A percentile compares a stretch with the other conserved stretches of the same genome.
These are phyloP conservation scores for Eolophus roseicapilla DNA, from an alignment of 2,113 vertebrate species.

Conservation along the genomic window DNA sequence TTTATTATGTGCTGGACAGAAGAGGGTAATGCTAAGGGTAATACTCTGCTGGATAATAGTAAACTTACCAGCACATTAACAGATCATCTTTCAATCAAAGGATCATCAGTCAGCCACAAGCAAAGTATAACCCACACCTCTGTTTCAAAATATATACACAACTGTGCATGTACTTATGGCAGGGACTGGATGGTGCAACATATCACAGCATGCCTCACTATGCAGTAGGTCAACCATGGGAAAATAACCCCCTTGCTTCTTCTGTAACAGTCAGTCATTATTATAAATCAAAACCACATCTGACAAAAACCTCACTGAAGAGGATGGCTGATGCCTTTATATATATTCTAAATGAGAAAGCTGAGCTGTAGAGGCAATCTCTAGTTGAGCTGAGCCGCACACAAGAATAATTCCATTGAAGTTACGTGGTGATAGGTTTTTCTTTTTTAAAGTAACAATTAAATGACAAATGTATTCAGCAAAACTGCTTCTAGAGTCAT, in stretches of 20 bases:
- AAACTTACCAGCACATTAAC: constrained; percentile 5
- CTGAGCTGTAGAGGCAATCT: not conserved
- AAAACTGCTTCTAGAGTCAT: not conserved
- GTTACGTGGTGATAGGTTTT: not conserved
- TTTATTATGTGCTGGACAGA: not conserved
- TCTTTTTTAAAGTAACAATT: not conserved
- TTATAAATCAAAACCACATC: not conserved
- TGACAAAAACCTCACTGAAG: not conserved
- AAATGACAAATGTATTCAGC: not conserved
- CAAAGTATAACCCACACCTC: not conserved
- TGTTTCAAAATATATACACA: not conserved
- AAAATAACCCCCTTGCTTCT: not conserved
- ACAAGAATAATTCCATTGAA: not conserved
- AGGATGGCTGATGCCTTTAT: not conserved
- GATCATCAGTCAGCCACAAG: not conserved
- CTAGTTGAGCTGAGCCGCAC: not conserved
- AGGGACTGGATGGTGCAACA: not conserved
- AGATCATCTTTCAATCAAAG: not conserved
- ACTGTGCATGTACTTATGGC: no score
- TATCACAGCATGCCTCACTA: rapidly evolving
- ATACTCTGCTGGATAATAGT: not conserved
- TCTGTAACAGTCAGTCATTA: not conserved
- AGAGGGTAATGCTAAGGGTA: not conserved
- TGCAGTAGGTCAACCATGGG: not conserved
- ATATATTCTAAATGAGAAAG: not conserved